phyloP scores from a whole-genome alignment of 2,797 vertebrate species.

The Myoxocephalus aenaeus region DNA sequence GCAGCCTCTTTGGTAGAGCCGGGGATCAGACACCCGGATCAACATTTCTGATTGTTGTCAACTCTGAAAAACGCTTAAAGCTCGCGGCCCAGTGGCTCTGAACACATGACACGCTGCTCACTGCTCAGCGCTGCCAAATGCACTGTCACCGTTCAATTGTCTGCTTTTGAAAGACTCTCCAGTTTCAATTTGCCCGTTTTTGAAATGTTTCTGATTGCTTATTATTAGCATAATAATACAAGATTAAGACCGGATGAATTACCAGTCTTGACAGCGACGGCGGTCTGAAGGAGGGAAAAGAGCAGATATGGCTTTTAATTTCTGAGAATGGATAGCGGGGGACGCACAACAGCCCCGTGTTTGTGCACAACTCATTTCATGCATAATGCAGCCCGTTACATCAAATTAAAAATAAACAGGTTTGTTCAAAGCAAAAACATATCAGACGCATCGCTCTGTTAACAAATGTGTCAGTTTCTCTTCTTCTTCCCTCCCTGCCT shows the following conservation, averaged over 20 bases:
- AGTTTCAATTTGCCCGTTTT: conserved; percentile 48
- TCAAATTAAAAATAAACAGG: conserved; percentile 31
- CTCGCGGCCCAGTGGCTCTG: neutral
- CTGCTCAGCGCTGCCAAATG: conserved; percentile 14
- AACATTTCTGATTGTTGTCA: neutral
- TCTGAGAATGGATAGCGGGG: conserved; percentile 15
- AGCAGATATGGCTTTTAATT: conserved; percentile 46
- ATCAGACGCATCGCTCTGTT: conserved; percentile 5
- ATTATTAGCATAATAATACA: conserved; percentile 65
- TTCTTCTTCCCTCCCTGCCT: neutral
- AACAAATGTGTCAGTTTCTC: conserved; percentile 8
- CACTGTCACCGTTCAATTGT: conserved; percentile 24
- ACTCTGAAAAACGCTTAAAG: neutral
- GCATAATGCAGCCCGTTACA: conserved; percentile 19
- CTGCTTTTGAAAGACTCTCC: conserved; percentile 34
- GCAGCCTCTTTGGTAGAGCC: neutral
- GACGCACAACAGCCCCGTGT: neutral
- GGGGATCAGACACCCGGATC: neutral
- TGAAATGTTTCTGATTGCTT: conserved; percentile 54
- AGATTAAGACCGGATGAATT: conserved; percentile 59
- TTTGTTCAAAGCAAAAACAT: conserved; percentile 26
- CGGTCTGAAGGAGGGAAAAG: conserved; percentile 40
- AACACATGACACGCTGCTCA: conserved; percentile 14
- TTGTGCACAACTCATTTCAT: conserved; percentile 27
- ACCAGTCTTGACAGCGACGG: conserved; percentile 41